These are phyloP conservation scores for Sycophaga agraensis DNA, from an alignment of 1,140 invertebrate genomes.

Conservation along the genomic window DNA sequence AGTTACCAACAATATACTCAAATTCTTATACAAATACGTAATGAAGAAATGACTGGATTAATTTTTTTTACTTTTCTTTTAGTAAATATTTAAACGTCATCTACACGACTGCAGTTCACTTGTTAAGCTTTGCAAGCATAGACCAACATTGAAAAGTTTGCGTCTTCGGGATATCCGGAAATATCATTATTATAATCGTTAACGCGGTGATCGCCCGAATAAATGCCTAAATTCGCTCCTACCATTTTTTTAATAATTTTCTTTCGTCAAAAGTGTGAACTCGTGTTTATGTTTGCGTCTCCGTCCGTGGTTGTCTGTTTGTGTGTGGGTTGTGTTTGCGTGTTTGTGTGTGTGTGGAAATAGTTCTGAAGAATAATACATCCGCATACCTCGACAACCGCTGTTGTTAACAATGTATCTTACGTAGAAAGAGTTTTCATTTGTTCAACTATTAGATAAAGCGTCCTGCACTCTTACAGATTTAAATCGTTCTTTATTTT, in stretches of 20 bases:
- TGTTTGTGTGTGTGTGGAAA: slow-evolving; percentile 15
- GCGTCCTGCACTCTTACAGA: slow-evolving; percentile 55
- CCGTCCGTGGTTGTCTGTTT: slow-evolving; percentile 15
- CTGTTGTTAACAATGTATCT: slow-evolving; percentile 30
- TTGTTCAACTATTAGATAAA: slow-evolving; percentile 49
- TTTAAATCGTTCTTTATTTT: slow-evolving; percentile 31
- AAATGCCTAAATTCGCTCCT: slow-evolving; percentile 24
- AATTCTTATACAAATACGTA: slow-evolving; percentile 22
- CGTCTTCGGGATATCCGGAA: slow-evolving; percentile 4
- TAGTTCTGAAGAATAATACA: slow-evolving; percentile 28
- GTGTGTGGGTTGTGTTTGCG: slow-evolving; percentile 5
- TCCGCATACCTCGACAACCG: slow-evolving; percentile 15
- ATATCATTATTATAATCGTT: neutral
- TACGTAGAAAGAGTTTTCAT: slow-evolving; percentile 47
- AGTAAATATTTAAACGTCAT: neutral
- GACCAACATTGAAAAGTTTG: slow-evolving; percentile 25
- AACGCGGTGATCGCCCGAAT: slow-evolving; percentile 3
- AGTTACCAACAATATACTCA: slow-evolving; percentile 21
- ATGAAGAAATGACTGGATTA: slow-evolving; percentile 11
- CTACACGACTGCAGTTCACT: slow-evolving; percentile 20
- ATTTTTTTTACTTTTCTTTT: neutral
- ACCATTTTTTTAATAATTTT: slow-evolving; percentile 6
- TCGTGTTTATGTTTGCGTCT: neutral
- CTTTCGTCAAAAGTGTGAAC: too few species aligned
- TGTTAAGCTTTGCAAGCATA: slow-evolving; percentile 28